Evolutionary conservation across 2,888 invertebrate genomes (phyloP), one percentile per base, ranked within the genome.

Genomic region (Pycnomerus fuliginosus): DNA sequence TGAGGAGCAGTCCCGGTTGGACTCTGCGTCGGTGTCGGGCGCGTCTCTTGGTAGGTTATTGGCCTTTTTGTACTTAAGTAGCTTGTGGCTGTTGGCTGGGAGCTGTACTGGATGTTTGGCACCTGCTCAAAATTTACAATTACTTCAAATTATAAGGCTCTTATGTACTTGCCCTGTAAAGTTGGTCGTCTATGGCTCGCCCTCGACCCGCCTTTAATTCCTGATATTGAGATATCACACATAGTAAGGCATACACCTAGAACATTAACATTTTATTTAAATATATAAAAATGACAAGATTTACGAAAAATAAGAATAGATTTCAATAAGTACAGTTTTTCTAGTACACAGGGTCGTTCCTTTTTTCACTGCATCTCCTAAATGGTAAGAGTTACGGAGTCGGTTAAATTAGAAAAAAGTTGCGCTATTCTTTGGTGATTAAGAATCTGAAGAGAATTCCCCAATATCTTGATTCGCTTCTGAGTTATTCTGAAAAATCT

Each of bases 181-280:
- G 79, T 66, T 78, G 76, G 60, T 85, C 83, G 58, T 84, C 82
- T 34, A 79, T 77, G 2, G 83, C 83, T 30, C 85, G 83, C 12
- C 88, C 89, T 34, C 86, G 76, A 3, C 87, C 86, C 3, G 79
- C 82, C 45, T 78, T 73, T 63, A 88, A 85, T 64, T 89, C 89
- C 72, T 91, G 91, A 65, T 87, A 90, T 70, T 90, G 90, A 2
- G 90, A 90, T 64, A 90, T 80, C 42, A 91, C 90, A 74, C 90
- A 90, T 43, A 90, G 76, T 69, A 90, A 74, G 50, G 87, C 83
- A 71, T 91, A 91, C 22, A 87, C 74, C 90, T 91, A 76, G 29
- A 73, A 72, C 45, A 2, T 2, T 12, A 34, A 38, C 2, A 4
- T 33, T 15, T 10, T 16, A n/a, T n/a, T n/a, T n/a, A n/a, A n/a